phyloP scores from a whole-genome alignment of 2,888 invertebrate species.

The Chloroclysta siterata region DNA sequence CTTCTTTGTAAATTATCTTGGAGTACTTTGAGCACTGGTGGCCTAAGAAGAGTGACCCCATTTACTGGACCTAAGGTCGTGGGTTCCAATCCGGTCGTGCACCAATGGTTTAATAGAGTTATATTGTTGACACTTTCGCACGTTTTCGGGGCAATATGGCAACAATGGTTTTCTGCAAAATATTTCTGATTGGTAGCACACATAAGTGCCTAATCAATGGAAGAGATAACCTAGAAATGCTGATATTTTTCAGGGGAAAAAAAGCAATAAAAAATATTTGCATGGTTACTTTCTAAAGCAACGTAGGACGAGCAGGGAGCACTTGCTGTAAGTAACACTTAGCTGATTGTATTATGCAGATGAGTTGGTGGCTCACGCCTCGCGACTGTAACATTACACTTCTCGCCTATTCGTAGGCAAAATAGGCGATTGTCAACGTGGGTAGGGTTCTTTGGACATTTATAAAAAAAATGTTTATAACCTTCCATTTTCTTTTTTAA shows the following conservation, averaged over 20 bases:
- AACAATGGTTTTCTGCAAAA: no score
- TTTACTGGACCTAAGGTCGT: no score
- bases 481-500: no score
- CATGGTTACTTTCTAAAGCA: constrained; percentile 5
- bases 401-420: constrained; percentile 17
- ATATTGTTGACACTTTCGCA: no score
- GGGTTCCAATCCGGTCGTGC: no score
- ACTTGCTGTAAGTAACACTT: constrained; percentile 46
- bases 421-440: constrained; percentile 26
- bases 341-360: constrained; percentile 56
- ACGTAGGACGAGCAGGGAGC: constrained; percentile 6
- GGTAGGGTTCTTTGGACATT: constrained; percentile 10
- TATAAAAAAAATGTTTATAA: not conserved
- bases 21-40: no score
- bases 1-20: not conserved
- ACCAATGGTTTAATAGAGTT: no score
- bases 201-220: no score
- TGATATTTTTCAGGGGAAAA: not conserved
- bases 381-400: constrained; percentile 17
- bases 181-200: no score
- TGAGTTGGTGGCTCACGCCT: constrained; percentile 29
- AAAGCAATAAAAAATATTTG: not conserved
- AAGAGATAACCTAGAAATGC: no score
- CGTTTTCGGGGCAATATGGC: no score
- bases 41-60: no score